Evolutionary conservation across 1,140 invertebrate species (phyloP).

Genomic region (Rhopalosiphum padi): DNA sequence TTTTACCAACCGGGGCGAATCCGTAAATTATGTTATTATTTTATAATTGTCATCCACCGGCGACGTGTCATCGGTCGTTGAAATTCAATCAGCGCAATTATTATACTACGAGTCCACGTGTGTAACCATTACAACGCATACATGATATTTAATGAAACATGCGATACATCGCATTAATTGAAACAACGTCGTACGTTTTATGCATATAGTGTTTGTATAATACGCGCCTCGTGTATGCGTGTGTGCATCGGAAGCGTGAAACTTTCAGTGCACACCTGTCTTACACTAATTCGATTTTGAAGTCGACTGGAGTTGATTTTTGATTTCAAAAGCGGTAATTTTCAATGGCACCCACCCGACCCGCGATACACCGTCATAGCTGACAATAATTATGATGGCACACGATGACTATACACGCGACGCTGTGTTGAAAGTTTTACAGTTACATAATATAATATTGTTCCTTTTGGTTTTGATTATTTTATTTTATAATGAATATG

Average conservation of each 20-base stretch:
- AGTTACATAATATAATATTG: background rate
- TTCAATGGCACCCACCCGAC: background rate
- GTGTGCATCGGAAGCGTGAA: background rate
- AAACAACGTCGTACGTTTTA: background rate
- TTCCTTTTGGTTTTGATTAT: background rate
- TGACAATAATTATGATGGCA: background rate
- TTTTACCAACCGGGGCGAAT: background rate
- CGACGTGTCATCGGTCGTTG: background rate
- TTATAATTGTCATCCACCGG: background rate
- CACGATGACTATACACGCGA: background rate
- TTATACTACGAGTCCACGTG: background rate
- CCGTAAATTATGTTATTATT: background rate
- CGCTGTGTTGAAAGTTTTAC: background rate
- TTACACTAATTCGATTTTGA: slow-evolving; percentile 10
- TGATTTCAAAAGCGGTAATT: slow-evolving; percentile 56
- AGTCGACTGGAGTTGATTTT: background rate
- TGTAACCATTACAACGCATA: background rate
- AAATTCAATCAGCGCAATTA: slow-evolving; percentile 26
- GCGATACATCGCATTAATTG: background rate
- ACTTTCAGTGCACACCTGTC: background rate
- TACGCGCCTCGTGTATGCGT: background rate
- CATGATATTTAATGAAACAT: background rate
- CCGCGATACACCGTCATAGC: background rate
- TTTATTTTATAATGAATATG: background rate
- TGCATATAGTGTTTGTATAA: background rate